phyloP scores from a whole-genome alignment of 2,888 invertebrate genomes.

The Melieria omissa region DNA sequence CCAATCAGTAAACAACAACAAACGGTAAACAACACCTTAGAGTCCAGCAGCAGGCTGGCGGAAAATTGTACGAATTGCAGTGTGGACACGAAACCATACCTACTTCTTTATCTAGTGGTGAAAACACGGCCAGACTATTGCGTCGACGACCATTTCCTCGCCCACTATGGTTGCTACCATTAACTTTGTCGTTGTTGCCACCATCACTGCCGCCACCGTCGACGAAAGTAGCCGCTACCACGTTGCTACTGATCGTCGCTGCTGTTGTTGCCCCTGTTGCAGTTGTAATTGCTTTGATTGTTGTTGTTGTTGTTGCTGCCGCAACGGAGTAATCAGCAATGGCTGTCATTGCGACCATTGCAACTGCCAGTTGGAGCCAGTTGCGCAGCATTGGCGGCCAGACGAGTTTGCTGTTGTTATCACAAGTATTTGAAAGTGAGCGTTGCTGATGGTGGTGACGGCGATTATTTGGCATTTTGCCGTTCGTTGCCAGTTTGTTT shows the following conservation, averaged over 20 bases:
- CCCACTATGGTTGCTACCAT: conserved; percentile 13
- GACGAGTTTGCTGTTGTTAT: conserved; percentile 20
- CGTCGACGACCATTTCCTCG: conserved; percentile 12
- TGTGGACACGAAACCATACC: conserved; percentile 55
- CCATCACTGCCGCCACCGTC: background rate
- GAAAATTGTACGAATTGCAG: background rate
- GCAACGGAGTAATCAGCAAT: conserved; percentile 24
- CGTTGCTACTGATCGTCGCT: conserved; percentile 24
- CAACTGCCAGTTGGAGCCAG: conserved; percentile 27
- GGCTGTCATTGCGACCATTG: conserved; percentile 39
- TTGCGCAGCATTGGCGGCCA: conserved; percentile 25
- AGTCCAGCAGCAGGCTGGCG: no score
- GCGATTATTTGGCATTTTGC: conserved; percentile 29
- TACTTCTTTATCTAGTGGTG: conserved; percentile 65
- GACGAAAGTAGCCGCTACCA: background rate
- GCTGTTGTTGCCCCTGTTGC: conserved; percentile 41
- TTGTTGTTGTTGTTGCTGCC: conserved; percentile 44
- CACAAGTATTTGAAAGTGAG: conserved; percentile 39
- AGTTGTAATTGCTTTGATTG: conserved; percentile 35
- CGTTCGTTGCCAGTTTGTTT: background rate
- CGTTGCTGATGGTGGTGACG: conserved; percentile 29
- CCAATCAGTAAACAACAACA: no score
- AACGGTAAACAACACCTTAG: no score
- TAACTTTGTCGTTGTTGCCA: conserved; percentile 33
- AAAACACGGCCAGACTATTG: conserved; percentile 51